These are phyloP conservation scores for Falcunculus frontatus DNA, from an alignment of 2,113 vertebrate genomes.

Conservation along the genomic window DNA sequence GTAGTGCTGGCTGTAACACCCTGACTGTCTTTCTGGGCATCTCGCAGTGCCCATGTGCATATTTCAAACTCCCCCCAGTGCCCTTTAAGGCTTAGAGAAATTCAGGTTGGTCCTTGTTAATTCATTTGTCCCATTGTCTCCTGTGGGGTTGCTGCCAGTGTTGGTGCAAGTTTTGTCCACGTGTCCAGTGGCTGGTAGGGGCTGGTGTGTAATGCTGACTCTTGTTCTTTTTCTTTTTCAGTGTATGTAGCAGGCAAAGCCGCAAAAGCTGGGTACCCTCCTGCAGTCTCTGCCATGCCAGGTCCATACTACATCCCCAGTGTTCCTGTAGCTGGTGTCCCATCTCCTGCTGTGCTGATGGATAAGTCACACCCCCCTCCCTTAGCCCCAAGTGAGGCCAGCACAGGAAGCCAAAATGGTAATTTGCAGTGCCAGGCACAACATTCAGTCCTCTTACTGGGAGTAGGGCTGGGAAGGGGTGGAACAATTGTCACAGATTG, in stretches of 20 bases:
- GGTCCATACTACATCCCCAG: slow-evolving; percentile 91
- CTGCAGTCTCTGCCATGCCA: slow-evolving; percentile 80
- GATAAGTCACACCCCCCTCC: slow-evolving; percentile 85
- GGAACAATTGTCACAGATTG: not conserved
- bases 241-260: slow-evolving; percentile 95
- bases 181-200: not conserved
- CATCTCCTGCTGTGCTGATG: slow-evolving; percentile 79
- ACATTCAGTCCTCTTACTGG: not conserved
- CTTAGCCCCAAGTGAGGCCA: slow-evolving; percentile 71
- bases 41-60: not conserved
- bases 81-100: not conserved
- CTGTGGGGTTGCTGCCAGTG: not conserved
- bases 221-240: slow-evolving; percentile 65
- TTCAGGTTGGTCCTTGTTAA: not conserved
- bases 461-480: not conserved
- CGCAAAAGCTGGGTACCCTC: slow-evolving; percentile 80
- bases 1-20: not conserved
- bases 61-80: not conserved
- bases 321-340: slow-evolving; percentile 81
- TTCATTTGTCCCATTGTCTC: not conserved
- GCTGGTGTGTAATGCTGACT: not conserved
- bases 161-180: not conserved
- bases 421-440: slow-evolving; percentile 39
- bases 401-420: slow-evolving; percentile 77
- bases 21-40: not conserved